Conservation (phyloP, 2,888 invertebrate genomes). For the Acanthosepion pharaonis region DNA sequence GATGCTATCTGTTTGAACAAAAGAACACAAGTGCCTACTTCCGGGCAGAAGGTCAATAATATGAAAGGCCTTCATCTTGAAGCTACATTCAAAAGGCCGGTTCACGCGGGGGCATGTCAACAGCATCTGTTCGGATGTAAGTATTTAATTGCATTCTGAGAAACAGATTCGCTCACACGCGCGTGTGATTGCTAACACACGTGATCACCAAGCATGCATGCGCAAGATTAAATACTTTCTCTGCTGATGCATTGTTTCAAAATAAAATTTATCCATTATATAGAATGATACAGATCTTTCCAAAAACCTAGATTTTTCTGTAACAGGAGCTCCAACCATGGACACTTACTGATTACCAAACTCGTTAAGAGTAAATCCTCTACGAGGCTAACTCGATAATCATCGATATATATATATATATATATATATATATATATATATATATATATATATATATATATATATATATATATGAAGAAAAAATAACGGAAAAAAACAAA, state of each 20-base stretch:
- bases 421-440: too few relatives aligned
- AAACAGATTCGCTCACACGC: neutral
- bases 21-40: conserved; percentile 4
- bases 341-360: too few relatives aligned
- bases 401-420: too few relatives aligned
- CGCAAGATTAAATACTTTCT: neutral
- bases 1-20: neutral
- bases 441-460: too few relatives aligned
- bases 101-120: neutral
- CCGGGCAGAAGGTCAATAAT: conserved; percentile 9
- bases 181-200: neutral
- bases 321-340: too few relatives aligned
- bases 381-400: too few relatives aligned
- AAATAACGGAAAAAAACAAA: too few relatives aligned
- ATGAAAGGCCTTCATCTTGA: neutral
- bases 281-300: too few relatives aligned
- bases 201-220: neutral
- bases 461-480: too few relatives aligned
- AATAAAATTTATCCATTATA: too few relatives aligned
- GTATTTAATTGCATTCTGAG: neutral
- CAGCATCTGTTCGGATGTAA: neutral
- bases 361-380: too few relatives aligned
- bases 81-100: neutral
- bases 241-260: neutral
- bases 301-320: too few relatives aligned